phyloP scores from a whole-genome alignment of 1,140 invertebrate species.

The Drosophila mojavensis region DNA sequence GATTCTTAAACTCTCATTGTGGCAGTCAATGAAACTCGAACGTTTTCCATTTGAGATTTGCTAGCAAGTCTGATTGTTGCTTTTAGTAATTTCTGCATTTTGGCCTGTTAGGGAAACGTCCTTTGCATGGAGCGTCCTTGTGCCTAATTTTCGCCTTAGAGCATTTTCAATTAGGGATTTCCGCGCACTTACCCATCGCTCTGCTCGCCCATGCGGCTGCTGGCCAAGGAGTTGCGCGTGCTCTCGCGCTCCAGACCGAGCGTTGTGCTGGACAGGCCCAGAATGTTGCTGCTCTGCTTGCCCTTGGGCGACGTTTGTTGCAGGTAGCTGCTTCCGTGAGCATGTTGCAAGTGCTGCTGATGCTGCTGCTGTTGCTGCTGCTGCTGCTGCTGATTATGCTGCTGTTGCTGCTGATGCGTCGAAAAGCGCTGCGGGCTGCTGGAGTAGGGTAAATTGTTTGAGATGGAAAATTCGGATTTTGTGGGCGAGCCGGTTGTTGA shows the following conservation, averaged over 20 bases:
- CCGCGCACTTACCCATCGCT: conserved; percentile 62
- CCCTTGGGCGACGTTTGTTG: conserved; percentile 61
- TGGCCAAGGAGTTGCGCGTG: conserved; percentile 69
- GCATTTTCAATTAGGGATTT: conserved; percentile 10
- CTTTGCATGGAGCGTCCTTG: background rate
- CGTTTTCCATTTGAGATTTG: background rate
- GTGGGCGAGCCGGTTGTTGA: conserved; percentile 84
- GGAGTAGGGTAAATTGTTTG: conserved; percentile 69
- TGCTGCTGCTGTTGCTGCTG: conserved; percentile 39
- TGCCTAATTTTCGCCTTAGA: conserved; percentile 1
- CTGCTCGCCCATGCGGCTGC: conserved; percentile 64
- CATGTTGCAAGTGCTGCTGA: conserved; percentile 41
- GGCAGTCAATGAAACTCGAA: background rate
- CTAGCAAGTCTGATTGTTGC: background rate
- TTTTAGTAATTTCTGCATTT: background rate
- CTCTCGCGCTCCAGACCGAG: conserved; percentile 65
- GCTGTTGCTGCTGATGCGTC: conserved; percentile 45
- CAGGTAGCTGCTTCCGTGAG: conserved; percentile 37
- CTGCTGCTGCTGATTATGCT: conserved; percentile 34
- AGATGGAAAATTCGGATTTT: conserved; percentile 81
- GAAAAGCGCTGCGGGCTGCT: conserved; percentile 69
- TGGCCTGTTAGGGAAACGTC: background rate
- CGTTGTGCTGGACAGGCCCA: conserved; percentile 38
- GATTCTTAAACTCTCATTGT: background rate
- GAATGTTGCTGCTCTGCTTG: conserved; percentile 34